Evolutionary conservation across 23 tunicate genomes (phyloP).

Genomic region (Halocynthia aurantium): DNA sequence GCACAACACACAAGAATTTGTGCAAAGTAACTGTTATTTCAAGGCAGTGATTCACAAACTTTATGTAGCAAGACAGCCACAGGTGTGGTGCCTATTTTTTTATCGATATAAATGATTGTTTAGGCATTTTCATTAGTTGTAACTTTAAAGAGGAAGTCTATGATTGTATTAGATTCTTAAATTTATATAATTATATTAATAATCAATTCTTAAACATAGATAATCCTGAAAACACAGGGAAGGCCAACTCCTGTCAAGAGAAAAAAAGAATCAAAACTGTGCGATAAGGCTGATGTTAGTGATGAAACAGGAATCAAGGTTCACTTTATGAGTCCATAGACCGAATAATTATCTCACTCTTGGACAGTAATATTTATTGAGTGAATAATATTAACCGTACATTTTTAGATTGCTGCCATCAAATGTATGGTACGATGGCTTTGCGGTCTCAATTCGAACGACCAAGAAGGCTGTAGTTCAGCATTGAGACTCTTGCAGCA

Average conservation of each 20-base stretch:
- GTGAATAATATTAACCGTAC: neutral
- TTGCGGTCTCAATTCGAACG: constrained; percentile 72
- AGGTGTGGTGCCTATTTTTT: no score
- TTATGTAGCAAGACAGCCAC: no score
- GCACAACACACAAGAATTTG: no score
- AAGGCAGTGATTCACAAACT: no score
- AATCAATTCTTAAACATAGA: constrained; percentile 17
- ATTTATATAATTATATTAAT: neutral
- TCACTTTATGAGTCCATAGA: neutral
- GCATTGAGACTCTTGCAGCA: constrained; percentile 76
- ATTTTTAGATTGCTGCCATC: constrained; percentile 66
- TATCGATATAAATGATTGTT: no score
- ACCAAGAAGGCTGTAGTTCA: constrained; percentile 65
- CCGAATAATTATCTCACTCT: neutral
- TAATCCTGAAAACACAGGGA: constrained; percentile 76
- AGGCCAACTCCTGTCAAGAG: constrained; percentile 8
- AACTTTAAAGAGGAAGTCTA: no score
- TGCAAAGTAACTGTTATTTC: no score
- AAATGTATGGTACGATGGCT: constrained; percentile 94
- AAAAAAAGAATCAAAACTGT: constrained; percentile 74
- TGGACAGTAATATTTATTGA: neutral
- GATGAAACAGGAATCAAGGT: constrained; percentile 67
- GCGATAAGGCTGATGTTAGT: constrained; percentile 53
- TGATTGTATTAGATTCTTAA: no score
- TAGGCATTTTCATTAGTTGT: no score